Percentiles rank a stretch among this genome's conserved stretches.
Conservation (phyloP, 2,888 invertebrate genomes). For the Cephus rjabovi region DNA sequence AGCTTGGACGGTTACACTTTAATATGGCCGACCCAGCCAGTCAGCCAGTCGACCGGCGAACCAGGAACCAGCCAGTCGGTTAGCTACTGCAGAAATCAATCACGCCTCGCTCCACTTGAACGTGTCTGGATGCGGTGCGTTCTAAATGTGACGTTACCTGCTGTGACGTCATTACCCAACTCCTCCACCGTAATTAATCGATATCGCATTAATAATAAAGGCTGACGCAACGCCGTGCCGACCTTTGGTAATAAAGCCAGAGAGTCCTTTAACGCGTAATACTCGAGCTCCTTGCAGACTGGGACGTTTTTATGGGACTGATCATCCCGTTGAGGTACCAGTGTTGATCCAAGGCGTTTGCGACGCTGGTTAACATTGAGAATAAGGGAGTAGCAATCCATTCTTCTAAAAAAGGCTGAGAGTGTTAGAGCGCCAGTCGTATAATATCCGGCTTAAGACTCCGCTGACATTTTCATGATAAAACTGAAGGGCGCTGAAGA, state of each 20-base stretch:
- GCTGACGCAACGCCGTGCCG: neutral
- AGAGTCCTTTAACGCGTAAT: neutral
- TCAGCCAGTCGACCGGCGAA: neutral
- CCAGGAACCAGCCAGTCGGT: neutral
- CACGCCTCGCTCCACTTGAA: neutral
- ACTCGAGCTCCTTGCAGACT: neutral
- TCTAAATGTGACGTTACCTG: neutral
- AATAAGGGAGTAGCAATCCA: neutral
- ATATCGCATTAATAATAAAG: neutral
- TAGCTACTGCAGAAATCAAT: conserved; percentile 7
- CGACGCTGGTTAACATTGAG: neutral
- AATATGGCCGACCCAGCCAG: neutral
- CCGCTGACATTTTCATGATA: conserved; percentile 3
- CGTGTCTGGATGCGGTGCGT: neutral
- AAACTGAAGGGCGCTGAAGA: conserved; percentile 2
- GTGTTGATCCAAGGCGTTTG: no score
- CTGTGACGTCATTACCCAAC: neutral
- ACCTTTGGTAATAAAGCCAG: no score
- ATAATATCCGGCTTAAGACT: conserved; percentile 9
- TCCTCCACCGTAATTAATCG: neutral
- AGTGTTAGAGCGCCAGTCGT: neutral
- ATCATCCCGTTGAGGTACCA: neutral
- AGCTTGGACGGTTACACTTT: conserved; percentile 5
- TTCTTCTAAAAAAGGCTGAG: neutral
- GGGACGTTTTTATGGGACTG: neutral